Evolutionary conservation across 53 echinoderm and acorn worm genomes (phyloP).

Genomic region (Astropecten irregularis): DNA sequence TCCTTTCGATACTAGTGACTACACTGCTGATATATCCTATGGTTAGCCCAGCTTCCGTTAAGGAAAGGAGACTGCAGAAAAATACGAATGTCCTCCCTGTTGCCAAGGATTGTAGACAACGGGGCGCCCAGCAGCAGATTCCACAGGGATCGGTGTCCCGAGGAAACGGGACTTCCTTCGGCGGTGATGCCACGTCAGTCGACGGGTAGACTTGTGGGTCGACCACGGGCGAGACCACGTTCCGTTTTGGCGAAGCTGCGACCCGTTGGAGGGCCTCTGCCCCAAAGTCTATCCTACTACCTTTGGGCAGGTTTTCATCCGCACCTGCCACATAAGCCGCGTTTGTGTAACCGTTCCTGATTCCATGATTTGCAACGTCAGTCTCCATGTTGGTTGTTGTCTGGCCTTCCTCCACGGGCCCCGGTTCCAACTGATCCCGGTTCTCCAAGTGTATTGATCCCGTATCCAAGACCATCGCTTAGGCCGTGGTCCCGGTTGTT

Average conservation of each 20-base stretch:
- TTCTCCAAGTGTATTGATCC: background rate
- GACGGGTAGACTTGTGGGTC: background rate
- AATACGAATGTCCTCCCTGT: conserved; percentile 57
- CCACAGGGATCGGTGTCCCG: conserved; percentile 6
- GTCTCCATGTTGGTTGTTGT: background rate
- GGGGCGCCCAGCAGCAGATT: conserved; percentile 43
- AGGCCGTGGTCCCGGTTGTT: too few species aligned
- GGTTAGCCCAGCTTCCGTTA: conserved; percentile 40
- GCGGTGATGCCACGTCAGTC: background rate
- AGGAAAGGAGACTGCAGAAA: conserved; percentile 52
- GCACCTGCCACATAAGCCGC: background rate
- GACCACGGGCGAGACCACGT: background rate
- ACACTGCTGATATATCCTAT: conserved; percentile 67
- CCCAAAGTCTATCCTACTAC: background rate
- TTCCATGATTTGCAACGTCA: background rate
- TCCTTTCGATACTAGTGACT: conserved; percentile 58
- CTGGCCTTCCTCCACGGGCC: background rate
- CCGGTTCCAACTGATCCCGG: background rate
- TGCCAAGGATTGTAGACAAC: conserved; percentile 31
- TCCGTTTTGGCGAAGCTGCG: background rate
- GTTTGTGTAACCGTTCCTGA: conserved; percentile 18
- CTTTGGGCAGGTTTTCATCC: background rate
- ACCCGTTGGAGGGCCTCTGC: background rate
- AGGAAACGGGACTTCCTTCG: background rate
- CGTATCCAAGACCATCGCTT: conserved; percentile 10